Evolutionary conservation across 2,888 invertebrate genomes (phyloP), one percentile per base, ranked within the genome.

Genomic region (Teleogryllus oceanicus): DNA sequence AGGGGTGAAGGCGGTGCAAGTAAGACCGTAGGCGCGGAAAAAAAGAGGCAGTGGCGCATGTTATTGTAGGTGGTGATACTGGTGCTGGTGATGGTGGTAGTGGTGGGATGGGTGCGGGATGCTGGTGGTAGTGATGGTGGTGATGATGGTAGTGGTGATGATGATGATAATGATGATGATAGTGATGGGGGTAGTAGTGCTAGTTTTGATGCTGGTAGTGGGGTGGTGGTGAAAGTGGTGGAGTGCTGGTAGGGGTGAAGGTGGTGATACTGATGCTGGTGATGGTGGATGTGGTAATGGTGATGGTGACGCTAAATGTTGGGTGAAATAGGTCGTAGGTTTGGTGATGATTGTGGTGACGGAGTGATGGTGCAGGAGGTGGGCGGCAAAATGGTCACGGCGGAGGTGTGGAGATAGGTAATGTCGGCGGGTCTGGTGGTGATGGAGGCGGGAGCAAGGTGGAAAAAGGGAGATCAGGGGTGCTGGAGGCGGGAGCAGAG

Each of bases 301-400:
- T 24, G 24, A 24, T 24, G 2, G 24, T 24, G 3, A 24, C 3
- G 24, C 2, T 24, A 21, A 1, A 21, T 21, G 21, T 21, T 21
- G 1, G 21, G 21, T 1, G 21, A 21, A 21, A 21, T 21, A 21
- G 21, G 21, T 21, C 21, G 21, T 21, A 21, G 4, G 2, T 2
- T 2, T 24, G 3, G 2, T 24, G 24, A 24, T 24, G 24, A 3
- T 24, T 2, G 3, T 24, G 24, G 24, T 24, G 3, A 24, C 3
- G 24, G 3, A 76, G 76, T 76, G 76, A 5, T 76, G 20, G 76
- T 76, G 76, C n/a, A n/a, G 21, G 21, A 21, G 20, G 76, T 76
- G 8, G 76, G 1, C 5, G 76, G 8, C 8, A 8, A 18, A 76
- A 5, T 37, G 21, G 21, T 76, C 18, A 5, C 1, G 1, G 37